Base-by-base conservation (phyloP, 2,888 invertebrate genomes). In the Eucera pruinosa region DNA sequence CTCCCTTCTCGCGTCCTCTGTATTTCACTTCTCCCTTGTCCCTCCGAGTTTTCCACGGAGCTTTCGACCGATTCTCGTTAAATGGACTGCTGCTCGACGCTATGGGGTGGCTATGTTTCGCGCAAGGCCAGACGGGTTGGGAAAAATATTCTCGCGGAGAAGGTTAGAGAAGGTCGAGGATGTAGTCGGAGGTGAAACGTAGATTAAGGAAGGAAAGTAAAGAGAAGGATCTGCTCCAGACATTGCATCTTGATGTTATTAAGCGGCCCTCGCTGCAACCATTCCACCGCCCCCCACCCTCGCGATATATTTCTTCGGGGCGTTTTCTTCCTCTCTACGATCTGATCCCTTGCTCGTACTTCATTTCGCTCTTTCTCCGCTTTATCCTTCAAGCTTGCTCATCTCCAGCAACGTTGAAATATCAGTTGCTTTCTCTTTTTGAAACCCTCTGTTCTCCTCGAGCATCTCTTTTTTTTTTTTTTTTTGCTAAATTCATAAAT, bases 241-340 rank as follows among this genome's bases (percentile, higher is more conserved):
- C 70, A 54, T 75, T 74, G 69, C 74, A 67, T 80, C 64, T 68
- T 50, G 69, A 77, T 82, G 77, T 65, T 72, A 75, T 82, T 77
- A 77, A 82, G 54, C 45, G 41, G 54, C 62, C 52, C 11, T 61
- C 7, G n/a, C 20, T 54, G 36, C 13, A 54, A 62, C 11, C 47
- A 15, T 3, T 52, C 11, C 30, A n/a, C n/a, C n/a, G n/a, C 11
- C 15, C 39, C n/a, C 15, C 33, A 5, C 2, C n/a, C 4, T 27
- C 11, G 41, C n/a, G 15, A 39, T 36, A 11, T 50, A 41, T 64
- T 36, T 48, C 52, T 52, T 41, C 7, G 11, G 52, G 23, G 5
- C n/a, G 45, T 6, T 20, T 69, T 43, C 33, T 43, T 57, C 13
- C n/a, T 3, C 50, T 30, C n/a, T n/a, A 6, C 20, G 2, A 47